phyloP scores from a whole-genome alignment of 2,113 vertebrate genomes.

The Tragelaphus scriptus region DNA sequence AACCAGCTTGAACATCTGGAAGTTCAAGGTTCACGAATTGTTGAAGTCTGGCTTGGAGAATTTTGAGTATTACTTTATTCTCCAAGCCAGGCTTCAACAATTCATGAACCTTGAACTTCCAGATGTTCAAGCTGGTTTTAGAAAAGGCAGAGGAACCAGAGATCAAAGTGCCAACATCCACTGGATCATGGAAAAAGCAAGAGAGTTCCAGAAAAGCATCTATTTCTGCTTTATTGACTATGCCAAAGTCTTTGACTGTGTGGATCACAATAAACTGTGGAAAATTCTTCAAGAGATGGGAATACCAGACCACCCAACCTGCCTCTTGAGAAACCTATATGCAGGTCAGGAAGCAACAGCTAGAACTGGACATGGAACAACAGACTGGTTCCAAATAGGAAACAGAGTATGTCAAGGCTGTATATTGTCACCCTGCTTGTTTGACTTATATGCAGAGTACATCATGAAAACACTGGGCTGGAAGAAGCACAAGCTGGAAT shows the following conservation, averaged over 20 bases:
- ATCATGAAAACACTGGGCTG: not conserved
- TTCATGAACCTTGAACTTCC: no score
- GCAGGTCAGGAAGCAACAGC: not conserved
- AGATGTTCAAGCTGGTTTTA: no score
- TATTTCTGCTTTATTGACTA: not conserved
- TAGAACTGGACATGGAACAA: not conserved
- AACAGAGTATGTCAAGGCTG: not conserved
- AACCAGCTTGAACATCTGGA: no score
- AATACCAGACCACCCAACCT: not conserved
- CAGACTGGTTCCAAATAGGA: not conserved
- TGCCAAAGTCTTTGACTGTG: not conserved
- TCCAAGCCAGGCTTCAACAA: no score
- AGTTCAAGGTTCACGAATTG: no score
- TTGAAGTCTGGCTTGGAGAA: no score
- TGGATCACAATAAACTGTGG: not conserved
- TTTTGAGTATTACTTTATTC: no score
- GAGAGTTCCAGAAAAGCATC: not conserved
- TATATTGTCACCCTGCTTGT: not conserved
- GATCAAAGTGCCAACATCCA: fast-evolving
- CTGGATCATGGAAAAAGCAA: not conserved
- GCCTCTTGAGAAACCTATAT: not conserved
- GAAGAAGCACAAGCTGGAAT: not conserved
- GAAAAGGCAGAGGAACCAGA: no score
- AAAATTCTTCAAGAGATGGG: not conserved
- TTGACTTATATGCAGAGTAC: not conserved